A percentile compares a stretch with the other conserved stretches of the same genome.
These are phyloP conservation scores for Oreortyx pictus DNA, from an alignment of 2,797 vertebrate genomes.

Conservation along the genomic window DNA sequence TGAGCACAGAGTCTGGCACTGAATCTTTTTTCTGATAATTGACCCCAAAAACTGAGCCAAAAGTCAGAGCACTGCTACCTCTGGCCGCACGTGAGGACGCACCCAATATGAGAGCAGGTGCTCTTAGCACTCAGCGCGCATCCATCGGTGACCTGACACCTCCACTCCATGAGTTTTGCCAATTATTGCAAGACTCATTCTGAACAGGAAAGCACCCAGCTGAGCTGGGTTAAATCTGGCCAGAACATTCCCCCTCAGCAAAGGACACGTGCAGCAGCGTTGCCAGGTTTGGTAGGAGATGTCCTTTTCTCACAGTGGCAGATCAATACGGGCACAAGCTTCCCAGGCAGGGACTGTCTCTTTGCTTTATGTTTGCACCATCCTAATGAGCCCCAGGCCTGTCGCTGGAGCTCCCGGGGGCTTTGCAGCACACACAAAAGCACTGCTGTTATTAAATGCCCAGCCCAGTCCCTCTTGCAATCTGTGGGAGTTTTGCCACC, in stretches of 20 bases:
- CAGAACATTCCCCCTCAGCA: background rate
- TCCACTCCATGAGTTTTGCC: background rate
- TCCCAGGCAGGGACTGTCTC: background rate
- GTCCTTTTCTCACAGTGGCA: background rate
- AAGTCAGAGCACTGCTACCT: background rate
- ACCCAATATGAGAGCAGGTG: background rate
- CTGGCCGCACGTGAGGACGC: rapidly evolving
- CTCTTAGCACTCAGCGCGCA: background rate
- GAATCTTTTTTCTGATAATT: background rate
- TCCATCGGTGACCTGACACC: background rate
- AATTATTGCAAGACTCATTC: background rate
- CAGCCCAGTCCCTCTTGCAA: background rate
- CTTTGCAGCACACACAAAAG: rapidly evolving
- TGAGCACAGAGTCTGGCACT: background rate
- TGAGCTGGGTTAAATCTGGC: background rate
- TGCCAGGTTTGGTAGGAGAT: background rate
- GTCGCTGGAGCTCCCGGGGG: rapidly evolving
- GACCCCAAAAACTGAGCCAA: background rate
- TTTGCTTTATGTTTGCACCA: background rate
- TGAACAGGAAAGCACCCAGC: background rate
- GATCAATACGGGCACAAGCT: background rate
- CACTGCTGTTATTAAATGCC: background rate
- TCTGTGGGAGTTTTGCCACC: background rate
- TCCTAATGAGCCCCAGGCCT: background rate
- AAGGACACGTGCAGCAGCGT: background rate